phyloP scores from a whole-genome alignment of 2,888 invertebrate genomes.

The Macropis europaea region DNA sequence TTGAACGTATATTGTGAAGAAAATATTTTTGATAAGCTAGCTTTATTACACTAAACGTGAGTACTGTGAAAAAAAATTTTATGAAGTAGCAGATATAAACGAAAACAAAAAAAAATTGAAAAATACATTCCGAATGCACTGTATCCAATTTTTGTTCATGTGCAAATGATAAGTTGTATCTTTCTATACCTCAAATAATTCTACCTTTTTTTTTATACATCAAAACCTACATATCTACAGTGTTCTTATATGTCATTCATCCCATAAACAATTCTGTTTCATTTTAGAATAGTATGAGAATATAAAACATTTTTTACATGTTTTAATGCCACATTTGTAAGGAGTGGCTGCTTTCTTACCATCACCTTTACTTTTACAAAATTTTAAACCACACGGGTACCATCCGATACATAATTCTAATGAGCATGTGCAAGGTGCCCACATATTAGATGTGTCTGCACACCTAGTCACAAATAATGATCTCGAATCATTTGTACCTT shows the following conservation, averaged over 20 bases:
- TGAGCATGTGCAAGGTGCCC: slow-evolving; percentile 91
- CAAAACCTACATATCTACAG: slow-evolving; percentile 47
- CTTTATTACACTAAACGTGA: slow-evolving; percentile 5
- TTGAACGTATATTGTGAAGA: not conserved
- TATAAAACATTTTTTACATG: slow-evolving; percentile 93
- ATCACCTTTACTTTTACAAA: slow-evolving; percentile 91
- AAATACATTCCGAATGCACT: not conserved
- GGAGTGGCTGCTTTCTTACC: slow-evolving; percentile 84
- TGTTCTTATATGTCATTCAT: slow-evolving; percentile 83
- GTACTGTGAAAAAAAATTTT: not conserved
- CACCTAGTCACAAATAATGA: slow-evolving; percentile 80
- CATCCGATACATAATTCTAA: slow-evolving; percentile 95
- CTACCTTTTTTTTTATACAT: not conserved
- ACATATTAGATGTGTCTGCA: slow-evolving; percentile 85
- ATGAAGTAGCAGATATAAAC: not conserved
- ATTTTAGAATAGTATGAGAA: slow-evolving; percentile 92
- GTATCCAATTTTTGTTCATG: not conserved
- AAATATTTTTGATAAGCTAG: slow-evolving; percentile 12
- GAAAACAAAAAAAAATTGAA: not conserved
- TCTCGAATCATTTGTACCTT: slow-evolving; percentile 68
- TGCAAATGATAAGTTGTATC: not conserved
- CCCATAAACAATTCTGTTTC: slow-evolving; percentile 91
- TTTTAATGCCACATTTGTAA: slow-evolving; percentile 97
- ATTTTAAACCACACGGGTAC: slow-evolving; percentile 97
- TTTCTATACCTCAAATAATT: not conserved